These are phyloP conservation scores for Aphis gossypii DNA, from an alignment of 1,140 invertebrate genomes.

Conservation along the genomic window DNA sequence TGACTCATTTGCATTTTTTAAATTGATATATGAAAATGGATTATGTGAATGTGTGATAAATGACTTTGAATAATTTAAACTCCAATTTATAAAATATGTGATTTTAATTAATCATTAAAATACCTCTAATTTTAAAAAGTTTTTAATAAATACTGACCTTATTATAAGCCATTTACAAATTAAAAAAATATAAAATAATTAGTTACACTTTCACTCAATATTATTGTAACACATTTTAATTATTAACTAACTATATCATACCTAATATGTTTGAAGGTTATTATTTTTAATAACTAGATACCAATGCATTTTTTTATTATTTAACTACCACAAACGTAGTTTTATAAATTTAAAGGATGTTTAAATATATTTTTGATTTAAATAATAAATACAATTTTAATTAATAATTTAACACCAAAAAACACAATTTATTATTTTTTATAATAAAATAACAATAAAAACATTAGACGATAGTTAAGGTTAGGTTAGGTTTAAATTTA, in stretches of 20 bases:
- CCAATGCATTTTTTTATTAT: neutral
- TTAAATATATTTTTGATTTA: neutral
- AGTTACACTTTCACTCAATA: neutral
- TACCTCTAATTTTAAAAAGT: neutral
- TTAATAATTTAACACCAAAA: neutral
- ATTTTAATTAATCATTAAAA: neutral
- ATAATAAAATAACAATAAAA: too few relatives aligned
- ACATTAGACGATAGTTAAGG: too few relatives aligned
- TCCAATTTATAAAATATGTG: neutral
- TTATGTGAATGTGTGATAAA: neutral
- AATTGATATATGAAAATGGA: neutral
- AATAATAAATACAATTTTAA: neutral
- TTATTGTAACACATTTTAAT: neutral
- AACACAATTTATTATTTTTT: neutral
- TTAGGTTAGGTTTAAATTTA: neutral
- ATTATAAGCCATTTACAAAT: neutral
- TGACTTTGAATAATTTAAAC: neutral
- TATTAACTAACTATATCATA: neutral
- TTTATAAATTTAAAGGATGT: neutral
- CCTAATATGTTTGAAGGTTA: neutral
- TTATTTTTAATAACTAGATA: neutral
- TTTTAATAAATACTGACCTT: neutral
- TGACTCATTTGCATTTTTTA: neutral
- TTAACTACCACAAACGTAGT: neutral
- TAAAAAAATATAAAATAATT: neutral